Evolutionary conservation across 2,888 invertebrate species (phyloP), one percentile per base, ranked within the genome.

Genomic region (Eristalinus sepulchralis): DNA sequence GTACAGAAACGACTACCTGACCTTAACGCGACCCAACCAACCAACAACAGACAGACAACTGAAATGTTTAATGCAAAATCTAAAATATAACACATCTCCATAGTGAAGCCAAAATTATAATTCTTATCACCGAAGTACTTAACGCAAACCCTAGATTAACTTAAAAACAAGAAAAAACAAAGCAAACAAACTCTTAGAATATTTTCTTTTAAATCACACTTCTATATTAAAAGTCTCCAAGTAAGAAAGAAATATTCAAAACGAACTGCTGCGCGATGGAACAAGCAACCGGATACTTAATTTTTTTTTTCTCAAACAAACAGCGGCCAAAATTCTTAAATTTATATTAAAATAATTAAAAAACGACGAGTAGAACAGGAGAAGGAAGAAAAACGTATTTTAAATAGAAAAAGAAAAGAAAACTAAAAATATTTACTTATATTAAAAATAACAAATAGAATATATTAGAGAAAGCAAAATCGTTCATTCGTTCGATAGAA

Each of bases 51-150:
- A 60, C 10, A 80, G 86, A n/a, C n/a, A n/a, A 89, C 88, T 33
- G 88, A 89, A 89, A 90, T 24, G 47, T 47, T 57, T 88, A 87
- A 89, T 75, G 31, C 60, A 66, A 75, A 59, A 80, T 81, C 80
- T 59, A 20, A 85, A 66, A 81, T 64, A 81, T 53, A 57, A 76
- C 67, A 80, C 87, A 83, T 78, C 86, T 86, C 86, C 86, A 86
- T 81, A 86, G 67, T 82, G 78, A 86, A 86, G 86, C 86, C 86
- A 86, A 86, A 86, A 86, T 75, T 79, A 78, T n/a, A n/a, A n/a
- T 78, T 75, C 78, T 82, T 86, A 82, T 86, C 86, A 86, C 82
- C 83, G 82, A 82, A 83, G 78, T 86, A 78, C 86, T 83, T 82
- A 85, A 75, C 47, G 71, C 83, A 79, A 72, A 81, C 67, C 62